phyloP scores from a whole-genome alignment of 2,797 vertebrate species.

The Gastrophryne carolinensis region DNA sequence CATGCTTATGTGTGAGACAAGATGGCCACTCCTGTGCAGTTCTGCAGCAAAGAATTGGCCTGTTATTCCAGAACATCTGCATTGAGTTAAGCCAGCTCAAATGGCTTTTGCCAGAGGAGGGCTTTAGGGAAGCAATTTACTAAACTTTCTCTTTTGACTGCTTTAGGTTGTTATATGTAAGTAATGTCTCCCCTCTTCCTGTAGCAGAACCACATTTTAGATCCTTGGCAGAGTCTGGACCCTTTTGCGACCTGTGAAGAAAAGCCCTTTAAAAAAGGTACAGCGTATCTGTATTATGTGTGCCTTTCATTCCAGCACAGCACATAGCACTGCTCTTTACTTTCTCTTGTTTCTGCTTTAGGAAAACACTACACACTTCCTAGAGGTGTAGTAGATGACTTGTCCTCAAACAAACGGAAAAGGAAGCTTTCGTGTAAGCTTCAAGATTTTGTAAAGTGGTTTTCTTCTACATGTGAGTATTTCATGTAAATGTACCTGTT shows the following conservation, averaged over 20 bases:
- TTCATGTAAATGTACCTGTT: no score
- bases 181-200: background rate
- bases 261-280: constrained; percentile 80
- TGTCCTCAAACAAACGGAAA: constrained; percentile 78
- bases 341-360: constrained; percentile 52
- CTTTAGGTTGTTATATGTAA: background rate
- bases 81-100: no score
- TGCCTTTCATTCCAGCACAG: background rate
- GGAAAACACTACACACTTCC: constrained; percentile 80
- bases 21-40: no score
- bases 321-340: background rate
- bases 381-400: constrained; percentile 62
- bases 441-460: constrained; percentile 84
- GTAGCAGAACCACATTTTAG: constrained; percentile 63
- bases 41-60: no score
- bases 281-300: accelerated
- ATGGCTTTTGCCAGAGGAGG: no score
- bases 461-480: constrained; percentile 74
- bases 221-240: constrained; percentile 80
- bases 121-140: no score
- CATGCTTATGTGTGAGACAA: no score
- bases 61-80: no score
- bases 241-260: constrained; percentile 70
- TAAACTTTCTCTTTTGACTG: no score
- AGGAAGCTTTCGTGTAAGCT: constrained; percentile 63